Evolutionary conservation across 1,140 invertebrate species (phyloP).

Genomic region (Drosophila mojavensis): DNA sequence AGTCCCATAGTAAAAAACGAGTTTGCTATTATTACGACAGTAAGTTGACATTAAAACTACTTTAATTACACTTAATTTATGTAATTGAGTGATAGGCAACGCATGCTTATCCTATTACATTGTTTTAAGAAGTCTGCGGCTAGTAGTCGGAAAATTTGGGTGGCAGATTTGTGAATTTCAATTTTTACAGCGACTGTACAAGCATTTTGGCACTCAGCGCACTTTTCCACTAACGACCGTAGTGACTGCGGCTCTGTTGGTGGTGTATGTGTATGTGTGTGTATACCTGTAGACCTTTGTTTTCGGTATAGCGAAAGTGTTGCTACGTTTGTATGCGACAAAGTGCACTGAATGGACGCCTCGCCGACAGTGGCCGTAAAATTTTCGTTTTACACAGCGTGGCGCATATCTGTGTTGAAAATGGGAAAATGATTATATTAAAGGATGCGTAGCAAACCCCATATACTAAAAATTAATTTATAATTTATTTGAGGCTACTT

Average conservation of each 20-base stretch:
- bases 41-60: constrained; percentile 87
- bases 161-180: constrained; percentile 58
- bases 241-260: constrained; percentile 28
- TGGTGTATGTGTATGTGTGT: constrained; percentile 26
- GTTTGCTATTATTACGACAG: constrained; percentile 99
- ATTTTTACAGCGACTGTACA: constrained; percentile 79
- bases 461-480: no score
- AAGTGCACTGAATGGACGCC: constrained; percentile 58
- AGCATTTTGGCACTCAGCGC: constrained; percentile 56
- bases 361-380: constrained; percentile 55
- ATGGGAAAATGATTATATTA: not conserved
- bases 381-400: constrained; percentile 64
- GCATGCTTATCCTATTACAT: not conserved
- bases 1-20: constrained; percentile 94
- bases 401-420: constrained; percentile 26
- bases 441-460: no score
- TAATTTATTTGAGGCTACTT: no score
- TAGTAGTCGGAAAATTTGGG: constrained; percentile 23
- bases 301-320: constrained; percentile 59
- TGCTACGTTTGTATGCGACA: constrained; percentile 27
- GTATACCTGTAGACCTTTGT: constrained; percentile 64
- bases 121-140: not conserved
- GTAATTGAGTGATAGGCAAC: not conserved
- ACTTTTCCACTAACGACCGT: constrained; percentile 63
- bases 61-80: not conserved